Evolutionary conservation across 2,888 invertebrate genomes (phyloP), one percentile per base, ranked within the genome.

Genomic region (Hirtodrosophila trivittata): DNA sequence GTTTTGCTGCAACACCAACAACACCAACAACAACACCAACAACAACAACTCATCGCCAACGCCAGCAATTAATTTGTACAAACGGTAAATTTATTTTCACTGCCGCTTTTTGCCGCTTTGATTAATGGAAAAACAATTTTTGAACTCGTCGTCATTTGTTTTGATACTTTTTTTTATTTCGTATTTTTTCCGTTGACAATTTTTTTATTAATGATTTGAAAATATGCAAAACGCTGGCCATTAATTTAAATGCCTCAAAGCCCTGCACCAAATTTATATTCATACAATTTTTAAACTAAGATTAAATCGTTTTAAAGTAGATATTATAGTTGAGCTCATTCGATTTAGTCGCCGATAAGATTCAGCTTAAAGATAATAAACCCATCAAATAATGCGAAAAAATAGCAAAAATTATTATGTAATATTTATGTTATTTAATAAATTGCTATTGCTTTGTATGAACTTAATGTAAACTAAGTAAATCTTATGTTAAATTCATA

Each of bases 121-220:
- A 81, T 81, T 81, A 81, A 81, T 81, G 80, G 77, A 59, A 80
- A 80, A 80, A 77, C 83, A 77, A 71, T 80, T 71, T 71, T 60
- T 50, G 32, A 49, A 37, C 39, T 14, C 46, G 41, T 8, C 37
- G 42, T 7, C 21, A 30, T 55, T 49, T 47, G 37, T 55, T 55
- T 46, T 57, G 12, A 6, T 35, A 35, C 43, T 33, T 18, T 39
- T 42, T 52, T 58, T 39, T 3, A 9, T 28, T 28, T 49, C 54
- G 55, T 56, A 50, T 49, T 58, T 59, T 56, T 54, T 43, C 33
- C 41, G 32, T 64, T 59, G 72, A 72, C 67, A 67, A 63, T 67
- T 49, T 58, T 57, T 55, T 14, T 7, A n/a, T 35, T 51, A 80
- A 76, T 69, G 69, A 72, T 62, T 71, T 74, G 50, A 67, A 76